These are phyloP conservation scores for Pelobates fuscus DNA, from an alignment of 2,113 vertebrate genomes.

Conservation along the genomic window DNA sequence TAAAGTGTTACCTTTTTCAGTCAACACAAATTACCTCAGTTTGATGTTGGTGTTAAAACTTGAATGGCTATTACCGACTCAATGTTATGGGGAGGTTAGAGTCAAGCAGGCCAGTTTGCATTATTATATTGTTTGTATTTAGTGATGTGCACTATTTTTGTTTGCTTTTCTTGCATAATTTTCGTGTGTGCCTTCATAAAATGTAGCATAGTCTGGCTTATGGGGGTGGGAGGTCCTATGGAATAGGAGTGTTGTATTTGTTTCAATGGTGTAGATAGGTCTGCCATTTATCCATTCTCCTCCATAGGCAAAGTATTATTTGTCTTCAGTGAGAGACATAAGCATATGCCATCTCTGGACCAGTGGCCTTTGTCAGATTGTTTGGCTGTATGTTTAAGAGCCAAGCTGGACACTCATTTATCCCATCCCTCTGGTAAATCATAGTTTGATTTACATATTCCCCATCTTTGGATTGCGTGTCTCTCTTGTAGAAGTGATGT, in stretches of 20 bases:
- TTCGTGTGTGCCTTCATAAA: conserved; percentile 49
- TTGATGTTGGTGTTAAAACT: conserved; percentile 47
- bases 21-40: conserved; percentile 47
- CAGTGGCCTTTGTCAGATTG: no score
- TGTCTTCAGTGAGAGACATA: not conserved
- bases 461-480: not conserved
- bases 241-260: not conserved
- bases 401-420: not conserved
- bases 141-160: conserved; percentile 43
- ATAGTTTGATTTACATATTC: not conserved
- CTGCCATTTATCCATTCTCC: not conserved
- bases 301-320: not conserved
- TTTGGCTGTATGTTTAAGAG: conserved; percentile 32
- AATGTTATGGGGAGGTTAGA: conserved; percentile 7
- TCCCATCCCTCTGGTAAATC: not conserved
- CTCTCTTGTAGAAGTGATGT: conserved; percentile 10
- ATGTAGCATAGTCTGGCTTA: conserved; percentile 42
- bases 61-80: conserved; percentile 30
- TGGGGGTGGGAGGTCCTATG: no score
- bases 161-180: conserved; percentile 24
- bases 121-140: conserved; percentile 40
- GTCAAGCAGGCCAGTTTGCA: conserved; percentile 46
- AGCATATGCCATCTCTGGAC: no score
- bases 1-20: conserved; percentile 45
- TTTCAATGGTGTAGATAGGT: not conserved